Base-by-base conservation (phyloP, 2,888 invertebrate species). In the Uloborus plumipes region DNA sequence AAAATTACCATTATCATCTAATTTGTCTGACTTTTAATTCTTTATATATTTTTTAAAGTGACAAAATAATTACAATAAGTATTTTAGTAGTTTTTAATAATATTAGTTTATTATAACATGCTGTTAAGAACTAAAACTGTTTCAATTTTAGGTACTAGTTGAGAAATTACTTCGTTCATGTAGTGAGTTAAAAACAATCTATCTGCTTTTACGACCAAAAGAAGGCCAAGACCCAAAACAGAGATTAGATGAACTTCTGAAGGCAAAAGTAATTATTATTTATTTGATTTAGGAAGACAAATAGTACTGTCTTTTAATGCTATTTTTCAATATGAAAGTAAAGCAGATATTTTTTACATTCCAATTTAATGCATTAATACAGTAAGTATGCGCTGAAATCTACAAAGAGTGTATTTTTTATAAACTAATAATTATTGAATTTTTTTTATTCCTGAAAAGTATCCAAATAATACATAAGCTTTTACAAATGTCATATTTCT, bases 81-180 rank as follows among this genome's bases (percentile, higher is more conserved):
- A 9, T 18, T 18, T 55, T 15, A 55, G 1, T 3, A 2, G 0
- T n/a, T 55, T 55, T 55, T 18, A 55, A 18, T 55, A n/a, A 18
- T 55, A 18, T 55, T n/a, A 7, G 0, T 55, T 55, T 7, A 4
- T 55, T 13, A 6, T 55, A 55, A 15, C n/a, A 18, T 55, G 18
- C 11, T 55, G 7, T 9, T n/a, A 55, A 18, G 4, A 55, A 55
- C 55, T 55, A 18, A 18, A 55, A 18, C 4, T 18, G 55, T n/a
- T 47, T 65, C 39, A 65, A 16, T 65, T 76, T 0, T 39, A 84
- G 84, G 94, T 94, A 0, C 89, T 97, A 26, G 91, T 97, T 11
- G 97, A 97, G 89, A 98, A 98, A 89, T 89, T 98, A 2, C 89
- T 97, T 13, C 92, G 96, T 85, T 94, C 94, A 3, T 96, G 96